These are phyloP conservation scores for Volucella zonaria DNA, from an alignment of 2,888 invertebrate species.

Conservation along the genomic window DNA sequence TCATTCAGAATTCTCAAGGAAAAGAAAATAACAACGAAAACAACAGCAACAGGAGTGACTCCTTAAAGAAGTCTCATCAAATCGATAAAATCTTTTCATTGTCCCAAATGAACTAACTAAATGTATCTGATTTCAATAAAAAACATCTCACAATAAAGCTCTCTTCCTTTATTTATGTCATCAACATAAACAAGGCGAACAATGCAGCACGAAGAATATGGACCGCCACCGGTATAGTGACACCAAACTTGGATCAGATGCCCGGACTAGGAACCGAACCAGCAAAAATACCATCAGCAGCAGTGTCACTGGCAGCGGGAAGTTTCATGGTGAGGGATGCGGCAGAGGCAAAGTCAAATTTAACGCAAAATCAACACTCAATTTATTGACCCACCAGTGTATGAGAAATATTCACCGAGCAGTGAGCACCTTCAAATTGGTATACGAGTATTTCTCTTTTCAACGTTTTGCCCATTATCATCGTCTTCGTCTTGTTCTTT, in stretches of 20 bases:
- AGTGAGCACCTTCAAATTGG: slow-evolving; percentile 53
- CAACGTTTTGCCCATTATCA: slow-evolving; percentile 35
- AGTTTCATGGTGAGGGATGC: neutral
- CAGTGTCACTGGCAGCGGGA: too few species aligned
- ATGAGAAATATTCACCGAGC: slow-evolving; percentile 31
- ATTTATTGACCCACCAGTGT: slow-evolving; percentile 57
- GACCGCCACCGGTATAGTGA: neutral
- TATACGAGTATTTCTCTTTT: slow-evolving; percentile 19
- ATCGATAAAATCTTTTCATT: slow-evolving; percentile 62
- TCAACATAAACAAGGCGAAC: slow-evolving; percentile 52
- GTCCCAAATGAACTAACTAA: slow-evolving; percentile 61
- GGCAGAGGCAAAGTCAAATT: slow-evolving; percentile 15
- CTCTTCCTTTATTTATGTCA: slow-evolving; percentile 53
- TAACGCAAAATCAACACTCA: slow-evolving; percentile 35
- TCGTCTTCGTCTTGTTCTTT: slow-evolving; percentile 23
- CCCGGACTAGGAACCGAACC: too few species aligned
- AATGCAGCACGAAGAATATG: slow-evolving; percentile 25
- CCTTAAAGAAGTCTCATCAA: slow-evolving; percentile 6
- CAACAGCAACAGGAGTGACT: neutral
- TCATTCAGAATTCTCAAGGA: neutral
- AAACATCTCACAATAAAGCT: slow-evolving; percentile 52
- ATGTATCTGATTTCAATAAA: slow-evolving; percentile 64
- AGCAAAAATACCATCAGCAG: too few species aligned
- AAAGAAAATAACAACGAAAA: neutral
- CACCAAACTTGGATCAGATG: too few species aligned